Evolutionary conservation across 2,797 vertebrate genomes (phyloP).

Genomic region (Mormyrus proboscirostris): DNA sequence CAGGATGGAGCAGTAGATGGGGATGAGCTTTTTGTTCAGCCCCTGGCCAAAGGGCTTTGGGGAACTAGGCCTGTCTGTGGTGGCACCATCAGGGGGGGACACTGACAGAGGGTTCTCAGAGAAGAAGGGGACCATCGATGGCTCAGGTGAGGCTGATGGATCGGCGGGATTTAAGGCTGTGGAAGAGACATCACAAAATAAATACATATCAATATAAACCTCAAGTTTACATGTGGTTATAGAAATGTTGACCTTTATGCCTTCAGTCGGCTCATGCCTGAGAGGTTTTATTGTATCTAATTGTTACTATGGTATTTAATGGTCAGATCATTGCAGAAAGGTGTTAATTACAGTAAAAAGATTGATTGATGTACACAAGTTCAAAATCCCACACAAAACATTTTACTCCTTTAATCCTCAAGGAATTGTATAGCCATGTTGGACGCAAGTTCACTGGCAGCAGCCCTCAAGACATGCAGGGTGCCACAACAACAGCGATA

Average conservation of each 20-base stretch:
- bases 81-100: conserved; percentile 41
- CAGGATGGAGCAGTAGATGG: conserved; percentile 91
- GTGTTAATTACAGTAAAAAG: background rate
- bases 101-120: conserved; percentile 32
- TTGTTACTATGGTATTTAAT: background rate
- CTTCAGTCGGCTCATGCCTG: background rate
- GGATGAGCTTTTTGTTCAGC: conserved; percentile 80
- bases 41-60: conserved; percentile 59
- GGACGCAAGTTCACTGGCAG: background rate
- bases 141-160: conserved; percentile 1
- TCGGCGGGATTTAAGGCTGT: conserved; percentile 32
- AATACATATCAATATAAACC: background rate
- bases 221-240: background rate
- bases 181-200: background rate
- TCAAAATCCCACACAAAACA: background rate
- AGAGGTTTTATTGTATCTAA: background rate
- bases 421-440: background rate
- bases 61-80: conserved; percentile 61
- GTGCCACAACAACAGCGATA: background rate
- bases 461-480: background rate
- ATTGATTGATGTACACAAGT: background rate
- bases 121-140: conserved; percentile 28
- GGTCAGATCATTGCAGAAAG: background rate
- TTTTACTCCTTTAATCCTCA: background rate
- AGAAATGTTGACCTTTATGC: background rate